Evolutionary conservation across 1,140 invertebrate genomes (phyloP), one percentile per base, ranked within the genome.

Genomic region (Cyrtorhinus lividipennis): DNA sequence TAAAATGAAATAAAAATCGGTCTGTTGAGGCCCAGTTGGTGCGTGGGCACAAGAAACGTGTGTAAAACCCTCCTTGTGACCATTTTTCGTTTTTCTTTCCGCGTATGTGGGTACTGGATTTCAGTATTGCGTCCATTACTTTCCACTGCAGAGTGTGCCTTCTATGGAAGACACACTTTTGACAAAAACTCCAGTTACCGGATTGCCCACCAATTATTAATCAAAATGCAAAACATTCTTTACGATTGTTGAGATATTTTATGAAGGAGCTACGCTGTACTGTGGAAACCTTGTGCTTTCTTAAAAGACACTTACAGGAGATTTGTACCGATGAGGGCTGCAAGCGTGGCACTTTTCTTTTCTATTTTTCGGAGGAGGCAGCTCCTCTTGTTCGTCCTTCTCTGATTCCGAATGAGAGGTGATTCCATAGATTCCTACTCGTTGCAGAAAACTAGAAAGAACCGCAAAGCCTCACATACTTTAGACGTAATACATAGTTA

Each of bases 51-150:
- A 23, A 5, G 5, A 23, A 56, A 56, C 22, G 8, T 56, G 8
- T 38, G 30, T 8, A 15, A 38, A n/a, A n/a, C n/a, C n/a, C n/a
- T n/a, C 56, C 20, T 66, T 69, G 46, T 66, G 67, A 10, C 67
- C 59, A 27, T 38, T 64, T 64, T 61, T 53, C 12, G 64, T 62
- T n/a, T 67, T 30, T 38, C 67, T 57, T 13, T 56, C 66, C 26
- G 67, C 68, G 24, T 69, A 64, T n/a, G 73, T 71, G 44, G 74
- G 73, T 75, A 75, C 77, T n/a, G 75, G 76, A 26, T 75, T 67
- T 48, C 75, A 70, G 62, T 74, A 72, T 64, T 76, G 74, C 2
- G 73, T 73, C 30, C 73, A 72, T 64, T 76, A 75, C 2, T 73
- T 73, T 15, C 15, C 15, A 38, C 30, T 38, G 15, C 30, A 15